Evolutionary conservation across 2,113 vertebrate species (phyloP), one percentile per base, ranked within the genome.

Genomic region (Notarius quadriscutis): DNA sequence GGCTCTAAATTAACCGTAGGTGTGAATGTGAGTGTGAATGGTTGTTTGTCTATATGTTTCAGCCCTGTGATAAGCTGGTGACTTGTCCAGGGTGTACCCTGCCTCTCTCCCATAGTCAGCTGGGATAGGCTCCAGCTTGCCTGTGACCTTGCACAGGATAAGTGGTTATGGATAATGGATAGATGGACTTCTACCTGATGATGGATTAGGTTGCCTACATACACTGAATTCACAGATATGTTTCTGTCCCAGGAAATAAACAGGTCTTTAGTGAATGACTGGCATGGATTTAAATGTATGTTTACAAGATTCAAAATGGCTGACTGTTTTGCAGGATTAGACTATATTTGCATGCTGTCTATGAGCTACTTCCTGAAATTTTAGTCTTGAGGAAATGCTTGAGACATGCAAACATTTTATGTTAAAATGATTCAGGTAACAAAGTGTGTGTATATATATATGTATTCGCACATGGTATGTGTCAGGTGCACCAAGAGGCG

Each of bases 221-320:
- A 83, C 55, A 57, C n/a, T 81, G 77, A 82, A 74, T 55, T 53
- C 41, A 30, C 30, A 85, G 78, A 77, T 57, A 87, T 50, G 25
- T 62, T 62, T 83, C 57, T 72, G 65, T 88, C 65, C 78, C 11
- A 75, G 72, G 34, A 60, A 55, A 89, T 79, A 90, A 86, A 91
- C 77, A 81, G 53, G 25, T 67, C 63, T 87, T 88, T 88, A 83
- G 50, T 80, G 62, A n/a, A 77, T 78, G 75, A 82, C 8, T 81
- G 89, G 88, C 83, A 53, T 65, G 63, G 74, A 48, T 69, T 67
- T 60, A 81, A 85, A 85, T 89, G 41, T 6, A 50, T 50, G 11
- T 63, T 79, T 84, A 53, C 58, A 60, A 71, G 63, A 57, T 14
- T 84, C 53, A 2, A 65, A 63, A 87, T 82, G 74, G 34, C 69